These are phyloP conservation scores for Montipora efflorescens DNA, from an alignment of 64 coral and sea anemone species.

Conservation along the genomic window DNA sequence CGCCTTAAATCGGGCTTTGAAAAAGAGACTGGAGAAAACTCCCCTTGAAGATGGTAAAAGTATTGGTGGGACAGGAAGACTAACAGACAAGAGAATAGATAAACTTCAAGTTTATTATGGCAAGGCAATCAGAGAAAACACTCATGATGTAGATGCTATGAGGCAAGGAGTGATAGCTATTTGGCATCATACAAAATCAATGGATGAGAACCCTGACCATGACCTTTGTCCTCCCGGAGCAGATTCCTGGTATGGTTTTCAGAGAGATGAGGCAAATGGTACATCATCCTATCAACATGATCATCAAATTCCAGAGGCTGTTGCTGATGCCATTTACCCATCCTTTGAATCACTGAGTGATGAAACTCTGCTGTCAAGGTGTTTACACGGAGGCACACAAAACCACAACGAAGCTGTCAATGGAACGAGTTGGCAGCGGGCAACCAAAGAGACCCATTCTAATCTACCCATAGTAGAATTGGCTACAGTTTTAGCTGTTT, in stretches of 20 bases:
- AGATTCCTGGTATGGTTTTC: conserved; percentile 58
- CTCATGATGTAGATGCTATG: no score
- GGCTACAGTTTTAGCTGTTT: conserved; percentile 48
- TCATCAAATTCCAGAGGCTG: conserved; percentile 25
- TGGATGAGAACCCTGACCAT: conserved; percentile 63
- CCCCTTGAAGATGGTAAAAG: no score
- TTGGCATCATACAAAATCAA: conserved; percentile 1
- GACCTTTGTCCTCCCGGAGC: conserved; percentile 48
- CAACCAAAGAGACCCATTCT: not conserved
- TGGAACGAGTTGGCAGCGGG: conserved; percentile 67
- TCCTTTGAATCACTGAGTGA: conserved; percentile 41
- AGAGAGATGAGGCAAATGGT: conserved; percentile 61
- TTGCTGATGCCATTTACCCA: not conserved
- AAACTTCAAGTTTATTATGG: no score
- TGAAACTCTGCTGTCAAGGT: conserved; percentile 47
- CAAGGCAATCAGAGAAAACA: no score
- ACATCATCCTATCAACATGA: conserved; percentile 57
- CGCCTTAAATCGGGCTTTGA: no score
- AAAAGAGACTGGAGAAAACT: no score
- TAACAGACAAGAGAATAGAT: no score
- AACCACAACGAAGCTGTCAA: not conserved
- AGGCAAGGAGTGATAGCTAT: conserved; percentile 29
- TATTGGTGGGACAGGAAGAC: no score
- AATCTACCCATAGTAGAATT: conserved; percentile 54
- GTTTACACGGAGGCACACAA: conserved; percentile 69